A percentile compares a stretch with the other conserved stretches of the same genome.
These are phyloP conservation scores for Drosophila niveifrons DNA, from an alignment of 2,888 invertebrate genomes.

Conservation along the genomic window DNA sequence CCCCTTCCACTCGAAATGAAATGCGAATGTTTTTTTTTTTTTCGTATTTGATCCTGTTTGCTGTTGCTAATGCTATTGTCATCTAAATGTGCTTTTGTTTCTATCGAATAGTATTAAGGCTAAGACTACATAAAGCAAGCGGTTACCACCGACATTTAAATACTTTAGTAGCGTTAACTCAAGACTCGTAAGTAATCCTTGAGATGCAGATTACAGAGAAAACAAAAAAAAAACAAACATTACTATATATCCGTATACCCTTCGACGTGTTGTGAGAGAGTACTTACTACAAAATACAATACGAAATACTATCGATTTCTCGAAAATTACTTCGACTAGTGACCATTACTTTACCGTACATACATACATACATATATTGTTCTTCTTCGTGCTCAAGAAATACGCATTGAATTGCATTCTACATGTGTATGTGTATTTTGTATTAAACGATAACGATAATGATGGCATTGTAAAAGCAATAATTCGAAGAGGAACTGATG, in stretches of 20 bases:
- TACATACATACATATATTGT: neutral
- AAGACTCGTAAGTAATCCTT: conserved; percentile 17
- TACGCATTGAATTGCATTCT: neutral
- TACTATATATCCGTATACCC: conserved; percentile 1
- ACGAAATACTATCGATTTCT: neutral
- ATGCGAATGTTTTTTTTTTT: neutral
- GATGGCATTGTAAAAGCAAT: conserved; percentile 34
- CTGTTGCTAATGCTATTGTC: conserved; percentile 8
- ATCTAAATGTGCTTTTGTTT: conserved; percentile 20
- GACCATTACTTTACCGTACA: conserved; percentile 9
- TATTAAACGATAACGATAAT: neutral
- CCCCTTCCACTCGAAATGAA: neutral
- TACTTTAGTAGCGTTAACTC: conserved; percentile 63
- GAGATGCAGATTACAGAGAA: conserved; percentile 1
- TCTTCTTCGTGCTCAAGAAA: conserved; percentile 7
- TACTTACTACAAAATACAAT: neutral
- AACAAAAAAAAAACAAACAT: neutral
- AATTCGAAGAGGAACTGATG: conserved; percentile 21
- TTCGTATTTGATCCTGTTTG: conserved; percentile 1
- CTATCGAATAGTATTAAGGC: conserved; percentile 37
- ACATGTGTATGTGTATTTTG: neutral
- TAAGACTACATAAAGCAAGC: conserved; percentile 62
- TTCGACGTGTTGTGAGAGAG: conserved; percentile 1
- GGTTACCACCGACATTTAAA: conserved; percentile 69
- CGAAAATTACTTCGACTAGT: conserved; percentile 2